Percentiles rank a stretch among this genome's conserved stretches.
Evolutionary conservation across 2,113 vertebrate species (phyloP).

Genomic region (Nerophis lumbriciformis): DNA sequence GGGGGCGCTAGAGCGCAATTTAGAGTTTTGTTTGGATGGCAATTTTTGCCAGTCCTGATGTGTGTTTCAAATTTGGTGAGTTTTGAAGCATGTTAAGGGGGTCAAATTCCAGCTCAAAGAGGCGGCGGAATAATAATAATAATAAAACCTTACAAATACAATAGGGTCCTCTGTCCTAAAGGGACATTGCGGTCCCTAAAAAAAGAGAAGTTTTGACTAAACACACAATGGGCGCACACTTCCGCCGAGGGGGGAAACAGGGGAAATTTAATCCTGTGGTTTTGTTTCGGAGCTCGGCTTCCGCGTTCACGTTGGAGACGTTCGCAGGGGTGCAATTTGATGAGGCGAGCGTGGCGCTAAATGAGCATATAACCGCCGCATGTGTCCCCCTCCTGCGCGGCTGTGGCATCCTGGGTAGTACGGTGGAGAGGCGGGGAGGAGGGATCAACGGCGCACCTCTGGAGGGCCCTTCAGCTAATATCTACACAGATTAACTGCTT

Average conservation of each 20-base stretch:
- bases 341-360: constrained; percentile 50
- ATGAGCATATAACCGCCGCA: constrained; percentile 58
- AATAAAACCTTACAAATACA: no score
- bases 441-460: constrained; percentile 57
- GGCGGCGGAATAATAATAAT: no score
- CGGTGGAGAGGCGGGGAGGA: constrained; percentile 34
- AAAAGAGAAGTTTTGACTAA: no score
- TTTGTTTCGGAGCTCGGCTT: constrained; percentile 44
- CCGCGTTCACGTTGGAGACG: constrained; percentile 49
- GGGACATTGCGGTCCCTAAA: no score
- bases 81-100: no score
- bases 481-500: constrained; percentile 75
- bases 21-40: no score
- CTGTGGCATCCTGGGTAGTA: constrained; percentile 48
- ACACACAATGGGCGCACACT: constrained; percentile 16
- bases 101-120: no score
- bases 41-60: no score
- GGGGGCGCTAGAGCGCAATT: no score
- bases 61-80: no score
- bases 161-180: no score
- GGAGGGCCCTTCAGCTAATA: constrained; percentile 72
- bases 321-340: constrained; percentile 48
- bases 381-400: constrained; percentile 55
- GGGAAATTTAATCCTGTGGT: constrained; percentile 47
- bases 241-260: constrained; percentile 28